A percentile compares a stretch with the other conserved stretches of the same genome.
phyloP scores from a whole-genome alignment of 2,888 invertebrate genomes.

The Trimorus sp. region DNA sequence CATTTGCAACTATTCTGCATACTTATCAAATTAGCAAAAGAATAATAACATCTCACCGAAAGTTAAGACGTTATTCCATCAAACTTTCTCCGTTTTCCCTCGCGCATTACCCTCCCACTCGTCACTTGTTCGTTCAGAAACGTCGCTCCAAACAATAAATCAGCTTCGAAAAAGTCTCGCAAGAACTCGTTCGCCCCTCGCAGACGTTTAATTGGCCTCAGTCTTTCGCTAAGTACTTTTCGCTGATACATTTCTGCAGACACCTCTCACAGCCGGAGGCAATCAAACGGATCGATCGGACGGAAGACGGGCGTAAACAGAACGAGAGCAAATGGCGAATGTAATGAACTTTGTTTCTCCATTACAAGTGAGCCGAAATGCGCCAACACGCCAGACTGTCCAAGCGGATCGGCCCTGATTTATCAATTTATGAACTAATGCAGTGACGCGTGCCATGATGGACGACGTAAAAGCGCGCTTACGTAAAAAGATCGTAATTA shows the following conservation, averaged over 20 bases:
- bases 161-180: too few relatives aligned
- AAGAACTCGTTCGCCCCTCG: too few relatives aligned
- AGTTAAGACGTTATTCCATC: too few relatives aligned
- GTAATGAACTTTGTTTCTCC: conserved; percentile 47
- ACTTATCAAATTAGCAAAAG: too few relatives aligned
- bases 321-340: conserved; percentile 31
- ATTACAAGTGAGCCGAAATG: conserved; percentile 50
- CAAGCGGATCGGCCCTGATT: conserved; percentile 39
- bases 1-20: too few relatives aligned
- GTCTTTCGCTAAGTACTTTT: conserved; percentile 11
- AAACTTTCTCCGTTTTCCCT: too few relatives aligned
- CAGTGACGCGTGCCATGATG: conserved; percentile 29
- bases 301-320: conserved; percentile 18
- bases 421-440: conserved; percentile 47
- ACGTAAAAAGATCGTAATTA: conserved; percentile 10
- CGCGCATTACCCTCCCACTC: too few relatives aligned
- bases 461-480: conserved; percentile 9
- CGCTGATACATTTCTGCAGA: conserved; percentile 5
- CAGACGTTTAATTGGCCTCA: not conserved
- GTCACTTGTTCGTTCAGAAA: too few relatives aligned
- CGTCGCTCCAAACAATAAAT: too few relatives aligned
- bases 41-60: too few relatives aligned
- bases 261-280: conserved; percentile 7
- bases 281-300: conserved; percentile 15
- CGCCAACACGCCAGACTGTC: conserved; percentile 45